Percentiles rank a stretch among this genome's conserved stretches.
These are phyloP conservation scores for Capitulum mitella DNA, from an alignment of 2,888 invertebrate genomes.

Conservation along the genomic window DNA sequence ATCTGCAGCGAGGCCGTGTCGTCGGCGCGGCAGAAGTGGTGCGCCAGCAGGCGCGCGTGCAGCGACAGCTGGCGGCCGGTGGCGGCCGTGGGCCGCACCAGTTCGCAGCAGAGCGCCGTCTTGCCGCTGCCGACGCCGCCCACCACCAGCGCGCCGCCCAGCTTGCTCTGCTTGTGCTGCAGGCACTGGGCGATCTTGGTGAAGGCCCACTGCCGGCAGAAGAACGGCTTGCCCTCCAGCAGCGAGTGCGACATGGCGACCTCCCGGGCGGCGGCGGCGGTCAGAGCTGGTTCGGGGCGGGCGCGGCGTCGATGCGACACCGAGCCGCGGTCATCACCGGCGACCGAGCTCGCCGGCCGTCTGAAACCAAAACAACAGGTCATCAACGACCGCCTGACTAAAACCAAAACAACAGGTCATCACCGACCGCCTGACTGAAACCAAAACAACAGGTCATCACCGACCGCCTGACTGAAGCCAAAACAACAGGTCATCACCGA, in stretches of 20 bases:
- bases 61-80: slow-evolving; percentile 53
- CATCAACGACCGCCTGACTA: no score
- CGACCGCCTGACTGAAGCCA: no score
- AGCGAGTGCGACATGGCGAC: slow-evolving; percentile 38
- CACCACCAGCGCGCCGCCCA: slow-evolving; percentile 78
- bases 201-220: slow-evolving; percentile 92
- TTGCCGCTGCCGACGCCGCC: slow-evolving; percentile 93
- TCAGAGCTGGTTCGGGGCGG: no score
- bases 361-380: no score
- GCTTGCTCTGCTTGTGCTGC: slow-evolving; percentile 70
- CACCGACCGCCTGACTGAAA: no score
- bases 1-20: slow-evolving; percentile 77
- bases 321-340: no score
- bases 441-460: no score
- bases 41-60: slow-evolving; percentile 70
- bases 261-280: no score
- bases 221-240: slow-evolving; percentile 58
- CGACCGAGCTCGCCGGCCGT: no score
- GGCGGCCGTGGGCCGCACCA: slow-evolving; percentile 64
- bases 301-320: no score
- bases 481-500: no score
- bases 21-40: slow-evolving; percentile 77
- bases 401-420: no score
- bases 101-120: slow-evolving; percentile 76
- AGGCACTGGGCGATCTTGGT: slow-evolving; percentile 85